These are phyloP conservation scores for Chionis minor DNA, from an alignment of 2,113 vertebrate species.

Conservation along the genomic window DNA sequence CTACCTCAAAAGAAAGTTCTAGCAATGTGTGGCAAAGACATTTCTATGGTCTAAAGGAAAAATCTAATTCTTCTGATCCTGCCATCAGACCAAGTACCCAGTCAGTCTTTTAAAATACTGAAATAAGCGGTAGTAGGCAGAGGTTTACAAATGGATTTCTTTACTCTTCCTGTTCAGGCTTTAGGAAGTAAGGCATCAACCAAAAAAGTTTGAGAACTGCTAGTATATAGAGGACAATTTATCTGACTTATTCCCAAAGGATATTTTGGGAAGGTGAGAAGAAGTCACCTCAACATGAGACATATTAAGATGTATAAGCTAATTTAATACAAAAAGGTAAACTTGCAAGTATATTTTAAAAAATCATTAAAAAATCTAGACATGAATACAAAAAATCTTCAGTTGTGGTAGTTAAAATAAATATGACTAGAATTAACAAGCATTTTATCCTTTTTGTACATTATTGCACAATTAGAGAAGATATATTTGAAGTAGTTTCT, in stretches of 20 bases:
- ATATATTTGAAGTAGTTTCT: neutral
- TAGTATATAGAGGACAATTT: neutral
- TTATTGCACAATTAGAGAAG: conserved; percentile 45
- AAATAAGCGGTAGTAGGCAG: neutral
- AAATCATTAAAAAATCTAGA: neutral
- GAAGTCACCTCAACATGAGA: neutral
- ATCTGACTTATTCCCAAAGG: neutral
- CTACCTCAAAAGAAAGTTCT: neutral
- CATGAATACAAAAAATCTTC: neutral
- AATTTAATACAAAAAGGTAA: neutral
- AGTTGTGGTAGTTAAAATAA: conserved; percentile 17
- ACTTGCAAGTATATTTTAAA: neutral
- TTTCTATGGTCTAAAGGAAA: neutral
- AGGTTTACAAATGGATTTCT: neutral
- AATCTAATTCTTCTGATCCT: neutral
- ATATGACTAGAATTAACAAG: neutral
- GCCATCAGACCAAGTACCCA: neutral
- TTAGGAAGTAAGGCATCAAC: neutral
- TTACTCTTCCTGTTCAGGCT: neutral
- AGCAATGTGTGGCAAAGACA: neutral
- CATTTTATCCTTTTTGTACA: neutral
- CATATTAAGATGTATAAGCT: neutral
- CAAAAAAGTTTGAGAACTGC: neutral
- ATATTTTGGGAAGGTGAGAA: neutral
- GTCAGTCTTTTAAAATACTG: neutral